A percentile compares a stretch with the other conserved stretches of the same genome.
These are phyloP conservation scores for Umimayanthus kanabou DNA, from an alignment of 92 coral and sea anemone species.

Conservation along the genomic window DNA sequence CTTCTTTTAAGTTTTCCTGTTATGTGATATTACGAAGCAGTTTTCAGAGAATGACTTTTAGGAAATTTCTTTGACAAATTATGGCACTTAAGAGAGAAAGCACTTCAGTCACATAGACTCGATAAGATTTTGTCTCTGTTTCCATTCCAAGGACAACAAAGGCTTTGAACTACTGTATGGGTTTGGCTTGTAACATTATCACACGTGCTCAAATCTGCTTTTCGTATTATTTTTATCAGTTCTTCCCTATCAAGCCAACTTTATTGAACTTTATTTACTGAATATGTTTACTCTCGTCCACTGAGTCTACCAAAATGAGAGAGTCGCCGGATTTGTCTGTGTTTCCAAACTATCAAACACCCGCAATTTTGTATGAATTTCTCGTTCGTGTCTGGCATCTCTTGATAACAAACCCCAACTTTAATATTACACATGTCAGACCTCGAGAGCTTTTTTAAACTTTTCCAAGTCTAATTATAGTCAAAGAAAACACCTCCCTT, in stretches of 20 bases:
- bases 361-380: neutral
- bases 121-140: neutral
- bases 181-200: neutral
- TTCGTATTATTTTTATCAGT: neutral
- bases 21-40: neutral
- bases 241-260: neutral
- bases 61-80: neutral
- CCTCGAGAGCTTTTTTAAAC: conserved; percentile 2
- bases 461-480: conserved; percentile 19
- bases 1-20: neutral
- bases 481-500: conserved; percentile 8
- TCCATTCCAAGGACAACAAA: neutral
- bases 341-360: neutral
- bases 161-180: neutral
- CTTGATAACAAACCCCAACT: neutral
- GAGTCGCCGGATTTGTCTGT: neutral
- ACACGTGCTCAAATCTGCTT: neutral
- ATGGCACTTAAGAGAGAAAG: neutral
- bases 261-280: conserved; percentile 5
- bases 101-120: neutral
- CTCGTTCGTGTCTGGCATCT: neutral
- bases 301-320: neutral
- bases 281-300: neutral
- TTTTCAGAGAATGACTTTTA: neutral
- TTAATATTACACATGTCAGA: neutral